Percentiles rank a stretch among this genome's conserved stretches.
Conservation (phyloP, 2,888 invertebrate species). For the Tubulanus polymorphus region DNA sequence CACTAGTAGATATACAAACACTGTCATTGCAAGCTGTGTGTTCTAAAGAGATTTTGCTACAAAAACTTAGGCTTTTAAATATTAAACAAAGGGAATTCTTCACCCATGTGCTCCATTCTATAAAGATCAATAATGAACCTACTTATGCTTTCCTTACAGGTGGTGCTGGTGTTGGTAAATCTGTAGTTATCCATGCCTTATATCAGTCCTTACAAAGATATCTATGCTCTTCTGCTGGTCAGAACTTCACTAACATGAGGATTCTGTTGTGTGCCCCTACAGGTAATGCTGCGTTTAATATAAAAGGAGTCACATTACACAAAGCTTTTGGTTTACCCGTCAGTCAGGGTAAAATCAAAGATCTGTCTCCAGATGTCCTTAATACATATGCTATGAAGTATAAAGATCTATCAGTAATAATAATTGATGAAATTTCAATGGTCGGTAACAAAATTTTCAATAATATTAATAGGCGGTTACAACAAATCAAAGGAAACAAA, state of each 20-base stretch:
- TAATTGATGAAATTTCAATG: constrained; percentile 26
- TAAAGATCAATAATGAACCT: neutral
- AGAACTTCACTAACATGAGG: neutral
- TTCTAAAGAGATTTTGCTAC: too few species aligned
- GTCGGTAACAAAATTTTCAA: constrained; percentile 22
- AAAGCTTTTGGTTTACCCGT: constrained; percentile 1
- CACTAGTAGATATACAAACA: too few species aligned
- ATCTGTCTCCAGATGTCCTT: constrained; percentile 1
- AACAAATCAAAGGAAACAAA: constrained; percentile 18
- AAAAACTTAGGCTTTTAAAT: constrained; percentile 15
- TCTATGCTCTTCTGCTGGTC: neutral
- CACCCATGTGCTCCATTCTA: neutral
- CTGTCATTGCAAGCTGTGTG: too few species aligned
- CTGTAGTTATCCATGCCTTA: constrained; percentile 8
- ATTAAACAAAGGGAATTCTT: constrained; percentile 16
- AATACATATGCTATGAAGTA: constrained; percentile 17
- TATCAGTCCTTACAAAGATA: constrained; percentile 4
- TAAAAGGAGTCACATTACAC: constrained; percentile 12
- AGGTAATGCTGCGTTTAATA: neutral
- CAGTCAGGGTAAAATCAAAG: constrained; percentile 13
- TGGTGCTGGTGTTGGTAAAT: constrained; percentile 23
- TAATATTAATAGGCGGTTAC: constrained; percentile 19
- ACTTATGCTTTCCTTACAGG: constrained; percentile 8
- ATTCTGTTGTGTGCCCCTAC: neutral
- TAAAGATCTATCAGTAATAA: constrained; percentile 11